Evolutionary conservation across 2,888 invertebrate species (phyloP).

Genomic region (Latrodectus elegans): DNA sequence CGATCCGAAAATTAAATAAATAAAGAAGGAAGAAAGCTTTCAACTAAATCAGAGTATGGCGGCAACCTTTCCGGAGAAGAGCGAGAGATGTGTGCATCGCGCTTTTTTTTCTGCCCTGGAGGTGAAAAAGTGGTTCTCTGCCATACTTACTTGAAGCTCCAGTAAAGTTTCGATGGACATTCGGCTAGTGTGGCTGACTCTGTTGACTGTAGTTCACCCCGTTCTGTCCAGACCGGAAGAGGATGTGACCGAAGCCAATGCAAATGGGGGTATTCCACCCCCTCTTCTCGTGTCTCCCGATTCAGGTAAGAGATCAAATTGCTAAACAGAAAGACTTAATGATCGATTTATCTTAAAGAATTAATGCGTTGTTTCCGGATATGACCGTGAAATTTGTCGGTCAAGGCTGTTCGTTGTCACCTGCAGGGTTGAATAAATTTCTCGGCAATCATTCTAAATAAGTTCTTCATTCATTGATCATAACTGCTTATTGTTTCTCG

Average conservation of each 20-base stretch:
- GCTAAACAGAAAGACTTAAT: slow-evolving; percentile 13
- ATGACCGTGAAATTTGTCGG: slow-evolving; percentile 48
- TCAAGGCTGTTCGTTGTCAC: slow-evolving; percentile 31
- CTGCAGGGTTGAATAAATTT: neutral
- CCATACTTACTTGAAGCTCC: neutral
- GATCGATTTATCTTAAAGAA: neutral
- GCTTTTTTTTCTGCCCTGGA: slow-evolving; percentile 22
- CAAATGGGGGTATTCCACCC: slow-evolving; percentile 34
- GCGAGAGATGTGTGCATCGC: neutral
- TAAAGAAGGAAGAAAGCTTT: neutral
- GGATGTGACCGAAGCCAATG: slow-evolving; percentile 35
- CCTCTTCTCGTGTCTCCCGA: slow-evolving; percentile 37
- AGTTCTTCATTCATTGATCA: neutral
- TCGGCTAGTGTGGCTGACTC: slow-evolving; percentile 12
- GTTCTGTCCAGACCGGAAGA: slow-evolving; percentile 22
- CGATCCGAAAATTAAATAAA: neutral
- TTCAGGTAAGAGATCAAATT: slow-evolving; percentile 44
- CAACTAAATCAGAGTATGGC: slow-evolving; percentile 2
- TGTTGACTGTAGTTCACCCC: neutral
- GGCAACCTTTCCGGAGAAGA: neutral
- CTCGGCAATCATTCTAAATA: no score
- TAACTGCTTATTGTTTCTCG: no score
- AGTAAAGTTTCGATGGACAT: slow-evolving; percentile 43
- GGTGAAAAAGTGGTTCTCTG: slow-evolving; percentile 35
- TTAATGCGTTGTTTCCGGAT: slow-evolving; percentile 1